Evolutionary conservation across 2,888 invertebrate species (phyloP).

Genomic region (Heteromyza rotundicornis): DNA sequence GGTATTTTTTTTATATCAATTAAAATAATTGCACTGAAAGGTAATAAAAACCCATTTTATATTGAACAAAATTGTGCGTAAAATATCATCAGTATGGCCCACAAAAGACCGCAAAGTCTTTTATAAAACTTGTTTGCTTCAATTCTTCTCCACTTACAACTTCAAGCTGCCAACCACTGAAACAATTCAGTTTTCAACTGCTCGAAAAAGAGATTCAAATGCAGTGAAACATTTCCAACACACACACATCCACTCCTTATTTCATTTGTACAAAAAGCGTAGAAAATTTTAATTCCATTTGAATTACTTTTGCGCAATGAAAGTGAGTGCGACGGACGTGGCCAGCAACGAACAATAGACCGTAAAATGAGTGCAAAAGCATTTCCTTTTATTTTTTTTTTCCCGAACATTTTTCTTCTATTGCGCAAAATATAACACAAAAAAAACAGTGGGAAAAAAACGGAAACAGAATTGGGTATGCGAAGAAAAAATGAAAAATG

Average conservation of each 20-base stretch:
- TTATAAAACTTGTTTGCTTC: no score
- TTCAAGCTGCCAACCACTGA: not conserved
- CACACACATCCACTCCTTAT: conserved; percentile 15
- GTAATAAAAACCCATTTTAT: no score
- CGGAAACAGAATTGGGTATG: conserved; percentile 29
- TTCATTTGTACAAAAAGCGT: conserved; percentile 8
- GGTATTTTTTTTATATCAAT: no score
- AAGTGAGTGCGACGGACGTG: conserved; percentile 43
- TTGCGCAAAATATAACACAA: no score
- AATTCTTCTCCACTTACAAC: not conserved
- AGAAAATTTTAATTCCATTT: conserved; percentile 54
- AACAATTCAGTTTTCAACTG: conserved; percentile 1
- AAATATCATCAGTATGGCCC: no score
- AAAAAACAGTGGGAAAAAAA: conserved; percentile 17
- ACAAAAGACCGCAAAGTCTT: no score
- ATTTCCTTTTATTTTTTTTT: conserved; percentile 27
- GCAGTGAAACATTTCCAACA: not conserved
- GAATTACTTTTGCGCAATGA: conserved; percentile 43
- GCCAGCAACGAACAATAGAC: conserved; percentile 53
- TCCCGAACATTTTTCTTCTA: no score
- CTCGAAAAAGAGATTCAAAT: not conserved
- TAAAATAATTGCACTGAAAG: no score
- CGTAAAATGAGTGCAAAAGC: conserved; percentile 56
- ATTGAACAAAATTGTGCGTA: no score
- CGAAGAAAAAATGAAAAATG: conserved; percentile 56